Conservation (phyloP, 2,113 vertebrate species). For the Gadus chalcogrammus region DNA sequence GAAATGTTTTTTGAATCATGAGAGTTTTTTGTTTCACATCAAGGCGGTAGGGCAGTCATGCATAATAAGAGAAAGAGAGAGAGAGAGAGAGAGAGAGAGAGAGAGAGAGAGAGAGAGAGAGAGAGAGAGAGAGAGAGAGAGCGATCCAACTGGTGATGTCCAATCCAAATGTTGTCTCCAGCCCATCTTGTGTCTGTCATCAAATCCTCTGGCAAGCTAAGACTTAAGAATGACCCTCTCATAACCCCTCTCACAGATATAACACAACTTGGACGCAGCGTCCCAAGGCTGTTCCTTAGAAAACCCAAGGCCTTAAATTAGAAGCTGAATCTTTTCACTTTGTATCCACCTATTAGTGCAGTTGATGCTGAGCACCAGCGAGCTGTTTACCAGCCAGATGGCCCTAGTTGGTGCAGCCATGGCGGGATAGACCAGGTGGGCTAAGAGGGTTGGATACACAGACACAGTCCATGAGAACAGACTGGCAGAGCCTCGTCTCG, state of each 20-base stretch:
- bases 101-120: no score
- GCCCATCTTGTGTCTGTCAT: no score
- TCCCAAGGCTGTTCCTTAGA: neutral
- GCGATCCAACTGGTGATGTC: neutral
- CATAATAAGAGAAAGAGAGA: no score
- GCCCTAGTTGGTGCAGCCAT: constrained; percentile 41
- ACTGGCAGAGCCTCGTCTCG: constrained; percentile 11
- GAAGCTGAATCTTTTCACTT: constrained; percentile 23
- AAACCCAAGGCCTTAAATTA: neutral
- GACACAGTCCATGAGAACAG: constrained; percentile 21
- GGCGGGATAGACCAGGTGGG: constrained; percentile 35
- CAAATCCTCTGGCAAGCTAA: no score
- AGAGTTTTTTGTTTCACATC: no score
- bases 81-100: no score
- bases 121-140: no score
- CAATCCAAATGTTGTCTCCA: neutral
- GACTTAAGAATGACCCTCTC: no score
- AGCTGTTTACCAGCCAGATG: constrained; percentile 37
- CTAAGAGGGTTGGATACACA: constrained; percentile 37
- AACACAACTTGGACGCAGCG: neutral
- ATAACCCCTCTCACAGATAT: no score
- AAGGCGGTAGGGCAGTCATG: no score
- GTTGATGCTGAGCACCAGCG: constrained; percentile 24
- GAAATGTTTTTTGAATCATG: no score
- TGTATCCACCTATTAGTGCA: constrained; percentile 41